Conservation (phyloP, 2,888 invertebrate species). For the Strigamia transsilvanica region DNA sequence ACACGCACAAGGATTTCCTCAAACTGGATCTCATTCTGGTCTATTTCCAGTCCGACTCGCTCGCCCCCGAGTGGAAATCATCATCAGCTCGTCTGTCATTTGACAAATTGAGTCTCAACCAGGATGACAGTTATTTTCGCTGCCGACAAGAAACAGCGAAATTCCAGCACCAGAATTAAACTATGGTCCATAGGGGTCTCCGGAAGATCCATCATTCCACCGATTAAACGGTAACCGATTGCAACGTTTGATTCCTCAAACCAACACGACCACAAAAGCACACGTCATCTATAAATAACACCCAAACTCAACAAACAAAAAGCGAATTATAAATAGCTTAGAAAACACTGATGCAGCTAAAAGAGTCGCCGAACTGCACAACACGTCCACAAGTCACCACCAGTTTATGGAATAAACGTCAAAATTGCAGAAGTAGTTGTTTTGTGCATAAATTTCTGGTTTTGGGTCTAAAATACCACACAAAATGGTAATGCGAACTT, state of each 20-base stretch:
- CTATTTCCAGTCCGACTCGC: constrained; percentile 26
- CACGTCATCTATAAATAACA: too few species aligned
- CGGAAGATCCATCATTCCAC: constrained; percentile 35
- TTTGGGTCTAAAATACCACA: too few species aligned
- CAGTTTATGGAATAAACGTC: too few species aligned
- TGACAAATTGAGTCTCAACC: constrained; percentile 48
- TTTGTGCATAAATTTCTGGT: too few species aligned
- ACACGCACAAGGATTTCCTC: constrained; percentile 32
- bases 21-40: constrained; percentile 32
- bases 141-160: constrained; percentile 43
- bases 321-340: too few species aligned
- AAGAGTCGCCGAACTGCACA: too few species aligned
- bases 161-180: constrained; percentile 23
- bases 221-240: constrained; percentile 32
- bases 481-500: too few species aligned
- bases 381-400: too few species aligned
- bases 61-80: constrained; percentile 48
- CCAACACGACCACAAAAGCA: too few species aligned
- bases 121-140: constrained; percentile 46
- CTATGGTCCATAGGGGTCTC: constrained; percentile 16
- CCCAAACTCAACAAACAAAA: too few species aligned
- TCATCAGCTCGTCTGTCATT: constrained; percentile 47
- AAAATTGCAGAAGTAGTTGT: too few species aligned
- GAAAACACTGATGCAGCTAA: too few species aligned
- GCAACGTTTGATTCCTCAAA: not conserved